Base-by-base conservation (phyloP, 1,140 invertebrate species). In the Bacillus rossius region DNA sequence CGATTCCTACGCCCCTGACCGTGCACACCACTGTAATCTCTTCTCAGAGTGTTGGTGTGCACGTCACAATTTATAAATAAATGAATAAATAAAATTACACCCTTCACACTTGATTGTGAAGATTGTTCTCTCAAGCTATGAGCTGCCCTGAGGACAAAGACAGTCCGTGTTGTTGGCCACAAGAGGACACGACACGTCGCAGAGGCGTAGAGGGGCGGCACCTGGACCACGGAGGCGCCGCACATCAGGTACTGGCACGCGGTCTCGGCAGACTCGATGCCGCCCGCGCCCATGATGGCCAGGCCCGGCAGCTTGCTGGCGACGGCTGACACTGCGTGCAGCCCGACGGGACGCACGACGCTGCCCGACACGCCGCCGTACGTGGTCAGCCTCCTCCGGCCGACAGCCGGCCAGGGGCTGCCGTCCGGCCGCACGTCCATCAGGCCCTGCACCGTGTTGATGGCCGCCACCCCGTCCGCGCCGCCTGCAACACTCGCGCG, bases 311-410 rank as follows among this genome's bases (percentile, higher is more conserved):
- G 64, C 8, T 80, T 81, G 23, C 84, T 86, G 0, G 85, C 88
- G 57, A 99, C 91, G 0, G 88, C 83, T 0, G 94, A 93, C 0
- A 98, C 87, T 0, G 93, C 94, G 60, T 85, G 81, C 14, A 99
- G 74, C 0, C 92, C 96, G 67, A 98, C 89, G 0, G 96, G 96
- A 8, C 95, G 81, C 1, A 92, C 96, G 0, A 94, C 96, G 74
- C 96, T 98, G 37, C 97, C 96, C 4, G 92, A 96, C 3, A 99
- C 85, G 7, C 96, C 96, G 14, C 97, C 97, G 71, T 98, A 99
- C 0, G 96, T 99, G 7, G 96, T 98, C 25, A 78, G 74, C 72
- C 89, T 88, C 61, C 79, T 81, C 25, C 74, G 70, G 17, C 96
- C 96, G 34, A 99, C 84, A 37, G 83, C 83, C 5, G 97, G 96